Conservation (phyloP, 2,888 invertebrate species). For the Palloptera scutellata region DNA sequence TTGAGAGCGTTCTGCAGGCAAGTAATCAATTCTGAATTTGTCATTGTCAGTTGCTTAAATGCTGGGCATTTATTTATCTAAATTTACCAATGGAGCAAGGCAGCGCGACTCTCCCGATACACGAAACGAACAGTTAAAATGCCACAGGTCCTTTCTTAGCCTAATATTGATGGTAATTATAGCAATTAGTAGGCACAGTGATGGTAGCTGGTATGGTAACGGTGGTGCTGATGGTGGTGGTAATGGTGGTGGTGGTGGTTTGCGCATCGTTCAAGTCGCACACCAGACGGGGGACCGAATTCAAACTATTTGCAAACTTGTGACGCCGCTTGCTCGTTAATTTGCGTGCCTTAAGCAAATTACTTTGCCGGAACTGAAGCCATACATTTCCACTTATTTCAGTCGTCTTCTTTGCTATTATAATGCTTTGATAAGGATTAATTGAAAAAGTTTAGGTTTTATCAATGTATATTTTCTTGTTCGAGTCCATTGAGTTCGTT, state of each 20-base stretch:
- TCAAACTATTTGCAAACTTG: not conserved
- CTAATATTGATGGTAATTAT: slow-evolving; percentile 37
- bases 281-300: not conserved
- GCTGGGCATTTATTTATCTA: slow-evolving; percentile 40
- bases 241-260: slow-evolving; percentile 1
- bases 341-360: slow-evolving; percentile 33
- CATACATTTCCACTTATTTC: slow-evolving; percentile 10
- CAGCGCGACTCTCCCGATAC: slow-evolving; percentile 12
- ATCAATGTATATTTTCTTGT: too few species aligned
- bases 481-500: too few species aligned
- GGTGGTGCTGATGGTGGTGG: slow-evolving; percentile 2
- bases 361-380: slow-evolving; percentile 23
- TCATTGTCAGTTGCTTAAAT: slow-evolving; percentile 41
- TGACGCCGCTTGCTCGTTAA: slow-evolving; percentile 17
- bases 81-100: slow-evolving; percentile 24
- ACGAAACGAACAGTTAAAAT: slow-evolving; percentile 5
- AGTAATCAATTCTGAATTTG: slow-evolving; percentile 42
- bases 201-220: not conserved
- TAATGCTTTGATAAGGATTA: too few species aligned
- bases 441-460: too few species aligned
- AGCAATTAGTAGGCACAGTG: slow-evolving; percentile 33
- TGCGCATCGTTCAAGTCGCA: not conserved
- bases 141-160: slow-evolving; percentile 23
- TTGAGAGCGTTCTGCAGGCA: slow-evolving; percentile 9
- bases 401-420: not conserved